A percentile compares a stretch with the other conserved stretches of the same genome.
phyloP scores from a whole-genome alignment of 1,140 invertebrate species.

The Melipona quadrifasciata region DNA sequence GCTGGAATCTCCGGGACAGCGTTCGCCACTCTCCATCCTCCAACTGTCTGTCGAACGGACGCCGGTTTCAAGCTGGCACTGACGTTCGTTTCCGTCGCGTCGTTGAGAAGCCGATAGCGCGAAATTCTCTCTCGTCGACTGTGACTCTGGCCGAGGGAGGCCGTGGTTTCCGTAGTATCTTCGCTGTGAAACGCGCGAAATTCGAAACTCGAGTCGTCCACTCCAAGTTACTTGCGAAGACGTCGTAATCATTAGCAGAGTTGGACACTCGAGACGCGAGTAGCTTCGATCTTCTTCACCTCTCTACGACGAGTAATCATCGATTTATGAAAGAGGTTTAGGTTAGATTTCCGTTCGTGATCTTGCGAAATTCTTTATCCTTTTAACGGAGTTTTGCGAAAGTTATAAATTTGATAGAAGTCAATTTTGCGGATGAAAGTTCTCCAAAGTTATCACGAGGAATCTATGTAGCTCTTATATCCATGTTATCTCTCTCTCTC shows the following conservation, averaged over 20 bases:
- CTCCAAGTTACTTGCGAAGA: not conserved
- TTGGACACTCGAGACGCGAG: not conserved
- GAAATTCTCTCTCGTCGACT: conserved; percentile 18
- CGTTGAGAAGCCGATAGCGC: conserved; percentile 18
- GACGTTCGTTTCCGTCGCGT: conserved; percentile 24
- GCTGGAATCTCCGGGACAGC: not conserved
- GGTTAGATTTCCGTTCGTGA: no score
- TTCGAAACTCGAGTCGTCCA: conserved; percentile 11
- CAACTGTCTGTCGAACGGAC: not conserved
- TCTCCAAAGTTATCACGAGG: not conserved
- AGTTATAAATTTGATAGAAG: not conserved
- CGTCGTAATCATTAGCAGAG: not conserved
- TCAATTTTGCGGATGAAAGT: not conserved
- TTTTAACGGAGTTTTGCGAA: not conserved
- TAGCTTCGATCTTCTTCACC: not conserved
- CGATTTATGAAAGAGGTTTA: not conserved
- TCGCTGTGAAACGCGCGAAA: not conserved
- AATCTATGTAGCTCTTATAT: no score
- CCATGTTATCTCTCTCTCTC: no score
- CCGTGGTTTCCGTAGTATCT: not conserved
- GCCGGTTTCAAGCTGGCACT: not conserved
- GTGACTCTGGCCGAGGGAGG: not conserved
- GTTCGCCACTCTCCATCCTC: not conserved
- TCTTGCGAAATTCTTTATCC: not conserved
- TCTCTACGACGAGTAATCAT: not conserved